Base-by-base conservation (phyloP, 1,140 invertebrate species). In the Cheumatopsyche charites region DNA sequence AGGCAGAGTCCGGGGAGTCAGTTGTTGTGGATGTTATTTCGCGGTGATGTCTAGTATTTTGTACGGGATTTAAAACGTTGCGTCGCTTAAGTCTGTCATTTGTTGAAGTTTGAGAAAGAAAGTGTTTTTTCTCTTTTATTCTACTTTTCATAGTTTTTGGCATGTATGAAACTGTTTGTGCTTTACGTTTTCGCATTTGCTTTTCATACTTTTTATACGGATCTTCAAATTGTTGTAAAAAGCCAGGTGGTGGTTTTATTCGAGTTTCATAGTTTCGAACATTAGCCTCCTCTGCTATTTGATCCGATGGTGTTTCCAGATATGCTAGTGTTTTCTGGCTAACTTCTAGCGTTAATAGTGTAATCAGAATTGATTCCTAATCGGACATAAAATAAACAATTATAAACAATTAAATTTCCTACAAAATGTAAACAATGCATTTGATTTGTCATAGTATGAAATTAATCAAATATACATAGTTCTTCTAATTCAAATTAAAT, bases 251-350 rank as follows among this genome's bases (percentile, higher is more conserved):
- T 23, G 26, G 17, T 19, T 5, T 71, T 12, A 45, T 42, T 15
- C 49, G 29, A 29, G 42, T 13, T 23, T n/a, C 49, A 25, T 68
- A 43, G 12, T 47, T 41, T 43, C 52, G 29, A 29, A 55, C 17
- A n/a, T 45, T 45, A 21, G 58, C 41, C 45, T 75, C 74, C 52
- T 75, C 63, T 11, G 74, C 74, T 21, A 75, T n/a, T 45, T 73
- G 74, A 42, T 75, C 74, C 5, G 52, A 42, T n/a, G 29, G 29
- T 45, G 61, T 52, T 17, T 72, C 61, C 21, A 17, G 41, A 36
- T 63, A 71, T 29, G 29, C 62, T 41, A 36, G 52, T 43, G 49
- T 49, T 21, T 65, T 47, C 12, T 58, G 70, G 3, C 52, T 58
- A 43, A 65, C 62, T n/a, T 45, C 49, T 6, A 66, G 29, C 45